These are phyloP conservation scores for Rapana venosa DNA, from an alignment of 2,888 invertebrate genomes.

Conservation along the genomic window DNA sequence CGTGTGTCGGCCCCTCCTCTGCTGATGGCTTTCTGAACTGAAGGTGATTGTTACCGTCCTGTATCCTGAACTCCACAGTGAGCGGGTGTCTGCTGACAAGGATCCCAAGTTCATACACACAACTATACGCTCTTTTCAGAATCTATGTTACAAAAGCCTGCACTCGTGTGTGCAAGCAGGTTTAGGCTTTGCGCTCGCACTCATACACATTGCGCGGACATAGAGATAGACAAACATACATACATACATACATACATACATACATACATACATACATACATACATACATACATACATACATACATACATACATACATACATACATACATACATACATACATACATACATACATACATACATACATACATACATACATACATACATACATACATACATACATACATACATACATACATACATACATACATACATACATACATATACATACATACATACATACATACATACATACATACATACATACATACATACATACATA, in stretches of 20 bases:
- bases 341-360: not conserved
- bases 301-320: too few species aligned
- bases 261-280: not conserved
- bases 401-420: not conserved
- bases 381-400: not conserved
- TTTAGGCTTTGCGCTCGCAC: not conserved
- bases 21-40: too few species aligned
- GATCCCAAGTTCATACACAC: too few species aligned
- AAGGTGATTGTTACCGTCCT: too few species aligned
- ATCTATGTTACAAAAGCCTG: too few species aligned
- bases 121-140: too few species aligned
- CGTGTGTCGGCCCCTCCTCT: too few species aligned
- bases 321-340: not conserved
- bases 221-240: not conserved
- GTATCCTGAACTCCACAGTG: too few species aligned
- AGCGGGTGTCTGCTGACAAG: too few species aligned
- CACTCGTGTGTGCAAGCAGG: too few species aligned
- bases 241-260: not conserved
- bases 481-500: not conserved
- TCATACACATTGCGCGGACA: not conserved
- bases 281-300: not conserved
- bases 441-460: not conserved
- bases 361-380: not conserved
- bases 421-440: not conserved
- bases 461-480: not conserved